These are phyloP conservation scores for Corydoras sp. DNA, from an alignment of 2,113 vertebrate genomes.

Conservation along the genomic window DNA sequence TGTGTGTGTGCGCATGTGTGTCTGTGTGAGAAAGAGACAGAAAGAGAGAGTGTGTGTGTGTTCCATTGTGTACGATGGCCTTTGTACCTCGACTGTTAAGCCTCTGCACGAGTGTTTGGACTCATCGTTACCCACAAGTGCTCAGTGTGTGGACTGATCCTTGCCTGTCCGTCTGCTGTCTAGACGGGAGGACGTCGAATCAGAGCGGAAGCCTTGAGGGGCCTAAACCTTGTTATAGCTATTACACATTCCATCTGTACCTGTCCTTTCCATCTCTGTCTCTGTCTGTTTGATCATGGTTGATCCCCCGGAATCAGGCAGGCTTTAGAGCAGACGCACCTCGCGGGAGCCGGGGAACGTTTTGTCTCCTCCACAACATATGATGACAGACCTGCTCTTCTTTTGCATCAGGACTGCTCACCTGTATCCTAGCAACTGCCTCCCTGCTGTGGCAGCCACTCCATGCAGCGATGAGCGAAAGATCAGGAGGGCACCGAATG, in stretches of 20 bases:
- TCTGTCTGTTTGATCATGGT: slow-evolving; percentile 35
- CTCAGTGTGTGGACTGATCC: neutral
- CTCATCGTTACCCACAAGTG: slow-evolving; percentile 42
- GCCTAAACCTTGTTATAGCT: slow-evolving; percentile 40
- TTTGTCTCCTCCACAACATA: slow-evolving; percentile 51
- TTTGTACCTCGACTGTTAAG: neutral
- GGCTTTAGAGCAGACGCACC: slow-evolving; percentile 37
- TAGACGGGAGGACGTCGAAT: slow-evolving; percentile 23
- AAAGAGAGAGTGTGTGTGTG: neutral
- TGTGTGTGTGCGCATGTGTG: slow-evolving; percentile 1
- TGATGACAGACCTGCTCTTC: slow-evolving; percentile 60
- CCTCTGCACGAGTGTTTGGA: slow-evolving; percentile 4
- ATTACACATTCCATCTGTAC: slow-evolving; percentile 40
- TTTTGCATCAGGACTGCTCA: slow-evolving; percentile 66
- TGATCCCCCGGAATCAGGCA: slow-evolving; percentile 59
- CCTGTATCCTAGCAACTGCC: slow-evolving; percentile 76
- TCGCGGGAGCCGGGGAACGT: slow-evolving; percentile 45
- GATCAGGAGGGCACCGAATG: slow-evolving; percentile 30
- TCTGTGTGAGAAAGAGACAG: neutral
- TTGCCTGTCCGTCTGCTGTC: slow-evolving; percentile 29
- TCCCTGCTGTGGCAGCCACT: slow-evolving; percentile 58
- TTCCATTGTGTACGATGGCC: neutral
- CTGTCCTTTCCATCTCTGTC: slow-evolving; percentile 12
- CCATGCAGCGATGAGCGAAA: slow-evolving; percentile 34
- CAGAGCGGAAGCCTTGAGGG: slow-evolving; percentile 29